These are phyloP conservation scores for Gymnocypris eckloni DNA, from an alignment of 2,797 vertebrate genomes.

Conservation along the genomic window DNA sequence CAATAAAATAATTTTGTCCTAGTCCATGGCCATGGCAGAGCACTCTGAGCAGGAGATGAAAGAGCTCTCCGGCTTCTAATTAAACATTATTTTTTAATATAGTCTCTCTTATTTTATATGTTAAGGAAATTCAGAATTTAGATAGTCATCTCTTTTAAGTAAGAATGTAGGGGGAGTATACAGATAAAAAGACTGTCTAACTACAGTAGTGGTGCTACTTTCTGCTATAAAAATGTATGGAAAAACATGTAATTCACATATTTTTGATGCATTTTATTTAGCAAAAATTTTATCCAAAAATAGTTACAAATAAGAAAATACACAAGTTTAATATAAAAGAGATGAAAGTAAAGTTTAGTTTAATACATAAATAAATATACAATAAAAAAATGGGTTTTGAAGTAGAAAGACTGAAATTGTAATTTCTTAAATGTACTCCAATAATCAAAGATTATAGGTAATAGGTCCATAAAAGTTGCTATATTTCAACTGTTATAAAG, in stretches of 20 bases:
- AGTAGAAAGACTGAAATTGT: neutral
- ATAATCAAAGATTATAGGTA: neutral
- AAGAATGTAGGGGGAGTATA: neutral
- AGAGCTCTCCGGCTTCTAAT: constrained; percentile 79
- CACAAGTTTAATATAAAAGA: too few species aligned
- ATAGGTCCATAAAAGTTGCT: neutral
- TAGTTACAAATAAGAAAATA: too few species aligned
- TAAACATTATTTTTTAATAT: constrained; percentile 75
- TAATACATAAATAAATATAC: neutral
- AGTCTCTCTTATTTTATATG: constrained; percentile 67
- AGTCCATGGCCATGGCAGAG: constrained; percentile 65
- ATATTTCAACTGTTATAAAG: neutral
- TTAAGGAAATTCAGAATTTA: constrained; percentile 58
- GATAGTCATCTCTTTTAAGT: constrained; percentile 38
- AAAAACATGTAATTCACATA: neutral
- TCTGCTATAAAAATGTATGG: neutral
- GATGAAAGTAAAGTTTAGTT: too few species aligned
- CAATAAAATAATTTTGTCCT: constrained; percentile 75
- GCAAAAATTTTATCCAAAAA: neutral
- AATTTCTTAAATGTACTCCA: neutral
- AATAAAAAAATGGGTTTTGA: neutral
- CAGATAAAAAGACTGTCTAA: constrained; percentile 30
- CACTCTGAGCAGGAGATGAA: constrained; percentile 71
- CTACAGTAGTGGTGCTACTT: neutral
- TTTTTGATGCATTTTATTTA: neutral